These are phyloP conservation scores for Grammatotria lemairii DNA, from an alignment of 2,113 vertebrate genomes.

Conservation along the genomic window DNA sequence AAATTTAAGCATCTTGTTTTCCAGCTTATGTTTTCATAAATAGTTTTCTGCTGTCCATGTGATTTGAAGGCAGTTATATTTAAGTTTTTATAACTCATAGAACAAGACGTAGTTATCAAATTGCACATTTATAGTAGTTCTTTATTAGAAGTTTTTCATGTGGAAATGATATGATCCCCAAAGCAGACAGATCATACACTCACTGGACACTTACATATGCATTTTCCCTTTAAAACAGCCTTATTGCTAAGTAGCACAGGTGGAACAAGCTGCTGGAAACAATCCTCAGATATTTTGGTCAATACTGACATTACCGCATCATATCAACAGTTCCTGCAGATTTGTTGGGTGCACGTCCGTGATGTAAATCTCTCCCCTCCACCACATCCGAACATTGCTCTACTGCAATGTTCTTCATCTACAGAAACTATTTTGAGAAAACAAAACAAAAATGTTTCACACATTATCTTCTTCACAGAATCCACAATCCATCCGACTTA, in stretches of 20 bases:
- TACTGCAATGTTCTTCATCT: not conserved
- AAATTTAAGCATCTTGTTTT: not conserved
- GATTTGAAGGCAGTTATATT: not conserved
- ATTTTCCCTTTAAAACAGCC: not conserved
- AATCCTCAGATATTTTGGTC: not conserved
- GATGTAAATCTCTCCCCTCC: not conserved
- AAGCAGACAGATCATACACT: not conserved
- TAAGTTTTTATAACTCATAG: not conserved
- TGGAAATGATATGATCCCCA: not conserved
- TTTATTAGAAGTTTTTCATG: not conserved
- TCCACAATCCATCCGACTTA: not conserved
- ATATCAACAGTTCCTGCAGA: not conserved
- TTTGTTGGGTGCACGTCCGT: fast-evolving
- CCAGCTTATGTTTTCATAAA: not conserved
- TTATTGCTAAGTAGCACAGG: not conserved
- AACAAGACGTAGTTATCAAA: not conserved
- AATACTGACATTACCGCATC: not conserved
- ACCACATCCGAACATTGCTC: not conserved
- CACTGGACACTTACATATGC: fast-evolving
- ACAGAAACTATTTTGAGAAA: not conserved
- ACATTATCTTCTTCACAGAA: not conserved
- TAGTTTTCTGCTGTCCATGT: not conserved
- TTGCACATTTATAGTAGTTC: not conserved
- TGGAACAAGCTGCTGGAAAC: not conserved
- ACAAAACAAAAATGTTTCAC: not conserved